Percentiles rank a stretch among this genome's conserved stretches.
phyloP scores from a whole-genome alignment of 2,113 vertebrate genomes.

The Martes martes region DNA sequence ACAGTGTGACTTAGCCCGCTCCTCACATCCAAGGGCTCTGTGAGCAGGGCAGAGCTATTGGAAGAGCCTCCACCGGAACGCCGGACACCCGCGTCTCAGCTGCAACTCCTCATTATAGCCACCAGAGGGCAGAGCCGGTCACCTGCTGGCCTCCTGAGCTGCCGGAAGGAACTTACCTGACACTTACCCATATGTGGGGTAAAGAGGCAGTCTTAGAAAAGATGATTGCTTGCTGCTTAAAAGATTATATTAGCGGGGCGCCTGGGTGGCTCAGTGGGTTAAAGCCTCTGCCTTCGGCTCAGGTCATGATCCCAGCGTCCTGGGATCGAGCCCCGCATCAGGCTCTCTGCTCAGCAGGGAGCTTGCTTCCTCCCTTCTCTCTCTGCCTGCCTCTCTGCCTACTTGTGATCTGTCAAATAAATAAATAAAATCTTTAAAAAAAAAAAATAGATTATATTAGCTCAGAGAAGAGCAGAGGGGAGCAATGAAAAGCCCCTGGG shows the following conservation, averaged over 20 bases:
- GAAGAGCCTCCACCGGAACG: not conserved
- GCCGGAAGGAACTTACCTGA: not conserved
- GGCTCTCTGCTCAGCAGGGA: no score
- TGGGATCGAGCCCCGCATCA: no score
- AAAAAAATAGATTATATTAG: not conserved
- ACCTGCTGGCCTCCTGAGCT: not conserved
- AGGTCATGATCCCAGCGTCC: no score
- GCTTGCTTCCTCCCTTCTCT: no score
- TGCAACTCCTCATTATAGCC: not conserved
- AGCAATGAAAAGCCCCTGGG: not conserved
- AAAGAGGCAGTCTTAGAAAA: not conserved
- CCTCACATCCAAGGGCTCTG: no score
- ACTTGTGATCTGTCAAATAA: no score
- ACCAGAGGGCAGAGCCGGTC: not conserved
- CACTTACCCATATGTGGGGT: not conserved
- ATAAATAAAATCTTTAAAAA: no score
- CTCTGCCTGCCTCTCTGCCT: no score
- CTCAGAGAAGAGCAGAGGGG: not conserved
- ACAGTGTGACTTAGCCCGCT: not conserved
- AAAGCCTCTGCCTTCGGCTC: no score
- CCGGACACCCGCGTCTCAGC: not conserved
- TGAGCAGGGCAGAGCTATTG: not conserved
- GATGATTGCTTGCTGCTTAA: not conserved
- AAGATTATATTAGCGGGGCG: not conserved
- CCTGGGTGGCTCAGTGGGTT: no score